Base-by-base conservation (phyloP, 2,888 invertebrate species). In the Villa cingulata region DNA sequence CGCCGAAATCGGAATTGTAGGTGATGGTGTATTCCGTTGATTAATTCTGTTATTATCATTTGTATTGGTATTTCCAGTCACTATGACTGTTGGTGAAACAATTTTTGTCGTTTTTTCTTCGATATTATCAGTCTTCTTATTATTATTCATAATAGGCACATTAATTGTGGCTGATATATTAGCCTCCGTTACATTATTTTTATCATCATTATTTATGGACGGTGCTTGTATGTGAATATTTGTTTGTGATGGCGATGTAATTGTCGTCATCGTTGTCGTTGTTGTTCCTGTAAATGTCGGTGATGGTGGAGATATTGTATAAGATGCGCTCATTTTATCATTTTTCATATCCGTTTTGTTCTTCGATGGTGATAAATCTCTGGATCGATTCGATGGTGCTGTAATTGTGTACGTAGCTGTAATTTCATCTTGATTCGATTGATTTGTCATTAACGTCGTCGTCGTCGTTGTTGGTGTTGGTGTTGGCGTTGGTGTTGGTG, bases 1-100 rank as follows among this genome's bases (percentile, higher is more conserved):
- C 2, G 9, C 7, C n/a, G n/a, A n/a, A 16, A 37, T 37, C 36
- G 64, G 64, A 16, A 62, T 52, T 1, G 56, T 64, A 48, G 69
- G 60, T 56, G 72, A 73, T 53, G 73, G 74, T 52, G 68, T 54
- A 63, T 36, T 37, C 37, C 20, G 14, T 32, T 7, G 17, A 14
- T 10, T 27, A 9, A 12, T 6, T 29, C 39, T 15, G 5, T 49
- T 14, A 12, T 48, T 51, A 37, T 54, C 15, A 48, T 19, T n/a
- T 55, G 48, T n/a, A 14, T 7, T 7, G 6, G 44, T 17, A 7
- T 49, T 14, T 15, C 48, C 50, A 37, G 55, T n/a, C 48, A 23
- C 14, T 55, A 46, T 17, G 23, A 3, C 3, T 12, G 29, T 32
- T 7, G 7, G 4, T 23, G 23, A 23, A 12, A 12, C 12, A 12